These are phyloP conservation scores for Rhagoletis pomonella DNA, from an alignment of 1,140 invertebrate species.

Conservation along the genomic window DNA sequence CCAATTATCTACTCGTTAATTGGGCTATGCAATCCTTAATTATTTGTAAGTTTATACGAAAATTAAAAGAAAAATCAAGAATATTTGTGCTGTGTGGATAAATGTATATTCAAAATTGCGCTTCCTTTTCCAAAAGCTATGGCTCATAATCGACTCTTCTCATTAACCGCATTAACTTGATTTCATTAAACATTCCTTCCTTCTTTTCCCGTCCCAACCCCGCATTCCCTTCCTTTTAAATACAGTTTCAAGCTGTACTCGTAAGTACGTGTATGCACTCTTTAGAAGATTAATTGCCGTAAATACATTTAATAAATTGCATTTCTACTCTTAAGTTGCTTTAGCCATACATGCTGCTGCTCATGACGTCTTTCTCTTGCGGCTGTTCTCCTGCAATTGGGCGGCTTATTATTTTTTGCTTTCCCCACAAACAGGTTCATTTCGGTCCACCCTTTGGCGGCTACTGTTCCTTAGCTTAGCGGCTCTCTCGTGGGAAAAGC, in stretches of 20 bases:
- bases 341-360: background rate
- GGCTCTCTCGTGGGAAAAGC: background rate
- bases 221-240: no score
- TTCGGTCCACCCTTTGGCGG: background rate
- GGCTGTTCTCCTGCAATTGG: background rate
- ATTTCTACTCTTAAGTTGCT: slow-evolving; percentile 18
- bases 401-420: background rate
- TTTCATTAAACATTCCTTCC: background rate
- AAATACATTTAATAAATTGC: slow-evolving; percentile 23
- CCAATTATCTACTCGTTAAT: background rate
- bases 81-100: no score
- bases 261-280: background rate
- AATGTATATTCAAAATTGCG: no score
- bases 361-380: background rate
- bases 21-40: background rate
- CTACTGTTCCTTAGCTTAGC: background rate
- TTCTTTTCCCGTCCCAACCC: background rate
- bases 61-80: background rate
- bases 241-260: background rate
- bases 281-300: background rate
- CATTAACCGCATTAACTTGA: background rate
- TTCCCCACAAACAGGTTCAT: background rate
- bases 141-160: background rate
- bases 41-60: slow-evolving; percentile 20
- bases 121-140: no score